A percentile compares a stretch with the other conserved stretches of the same genome.
These are phyloP conservation scores for Gallinago nigripennis DNA, from an alignment of 2,797 vertebrate genomes.

Conservation along the genomic window DNA sequence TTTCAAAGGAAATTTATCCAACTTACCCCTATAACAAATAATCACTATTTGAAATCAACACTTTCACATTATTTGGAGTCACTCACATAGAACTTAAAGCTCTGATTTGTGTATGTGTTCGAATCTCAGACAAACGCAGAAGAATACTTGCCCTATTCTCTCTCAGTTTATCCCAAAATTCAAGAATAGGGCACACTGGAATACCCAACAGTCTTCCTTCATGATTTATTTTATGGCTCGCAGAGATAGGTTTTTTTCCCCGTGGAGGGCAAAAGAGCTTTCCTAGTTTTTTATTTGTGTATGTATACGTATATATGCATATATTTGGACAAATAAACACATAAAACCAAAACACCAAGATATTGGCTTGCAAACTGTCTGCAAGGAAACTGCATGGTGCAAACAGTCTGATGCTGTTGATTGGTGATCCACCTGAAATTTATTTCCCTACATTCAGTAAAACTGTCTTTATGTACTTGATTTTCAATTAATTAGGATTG, in stretches of 20 bases:
- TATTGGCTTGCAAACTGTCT: not conserved
- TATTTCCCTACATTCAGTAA: not conserved
- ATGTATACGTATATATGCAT: fast-evolving
- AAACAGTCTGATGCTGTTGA: not conserved
- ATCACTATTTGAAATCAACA: not conserved
- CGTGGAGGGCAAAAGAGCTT: not conserved
- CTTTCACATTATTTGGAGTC: not conserved
- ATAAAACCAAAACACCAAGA: not conserved
- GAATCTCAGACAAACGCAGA: not conserved
- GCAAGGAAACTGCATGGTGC: not conserved
- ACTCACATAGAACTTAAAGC: not conserved
- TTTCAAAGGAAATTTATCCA: not conserved
- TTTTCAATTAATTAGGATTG: not conserved
- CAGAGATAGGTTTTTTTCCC: not conserved
- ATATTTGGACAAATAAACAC: not conserved
- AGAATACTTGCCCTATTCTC: not conserved
- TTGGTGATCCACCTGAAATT: not conserved
- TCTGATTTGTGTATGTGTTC: not conserved
- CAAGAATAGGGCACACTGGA: not conserved
- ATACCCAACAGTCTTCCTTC: not conserved
- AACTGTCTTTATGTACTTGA: not conserved
- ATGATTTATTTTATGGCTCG: not conserved
- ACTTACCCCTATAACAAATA: not conserved
- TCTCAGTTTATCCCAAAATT: not conserved
- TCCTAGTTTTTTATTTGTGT: not conserved